Evolutionary conservation across 1,140 invertebrate genomes (phyloP).

Genomic region (Drosophila lini): DNA sequence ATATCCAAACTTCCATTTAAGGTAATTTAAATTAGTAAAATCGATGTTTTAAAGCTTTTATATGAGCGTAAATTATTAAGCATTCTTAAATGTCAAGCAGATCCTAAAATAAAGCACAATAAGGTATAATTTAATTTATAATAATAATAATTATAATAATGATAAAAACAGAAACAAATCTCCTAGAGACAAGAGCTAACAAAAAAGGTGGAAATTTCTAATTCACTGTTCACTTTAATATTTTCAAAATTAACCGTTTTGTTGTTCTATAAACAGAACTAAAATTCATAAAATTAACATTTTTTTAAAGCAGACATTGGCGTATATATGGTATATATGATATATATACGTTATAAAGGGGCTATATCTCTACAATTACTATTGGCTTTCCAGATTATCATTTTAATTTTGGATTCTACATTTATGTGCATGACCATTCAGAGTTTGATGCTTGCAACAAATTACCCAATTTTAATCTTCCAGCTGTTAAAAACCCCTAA

Average conservation of each 20-base stretch:
- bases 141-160: neutral
- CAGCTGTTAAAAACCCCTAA: too few relatives aligned
- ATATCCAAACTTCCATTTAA: neutral
- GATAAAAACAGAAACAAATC: too few relatives aligned
- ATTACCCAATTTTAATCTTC: neutral
- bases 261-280: neutral
- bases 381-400: neutral
- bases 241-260: too few relatives aligned
- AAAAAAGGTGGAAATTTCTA: too few relatives aligned
- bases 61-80: neutral
- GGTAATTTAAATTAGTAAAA: neutral
- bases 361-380: neutral
- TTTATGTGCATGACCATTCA: neutral
- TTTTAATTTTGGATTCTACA: neutral
- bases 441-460: neutral
- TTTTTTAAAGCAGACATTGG: too few relatives aligned
- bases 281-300: too few relatives aligned
- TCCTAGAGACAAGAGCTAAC: too few relatives aligned
- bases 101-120: neutral
- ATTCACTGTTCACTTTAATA: too few relatives aligned
- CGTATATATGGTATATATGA: too few relatives aligned
- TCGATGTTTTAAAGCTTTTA: neutral
- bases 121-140: neutral
- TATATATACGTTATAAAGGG: neutral
- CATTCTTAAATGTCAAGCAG: conserved; percentile 4